These are phyloP conservation scores for Drosophila ananassae DNA, from an alignment of 1,140 invertebrate genomes.

Conservation along the genomic window DNA sequence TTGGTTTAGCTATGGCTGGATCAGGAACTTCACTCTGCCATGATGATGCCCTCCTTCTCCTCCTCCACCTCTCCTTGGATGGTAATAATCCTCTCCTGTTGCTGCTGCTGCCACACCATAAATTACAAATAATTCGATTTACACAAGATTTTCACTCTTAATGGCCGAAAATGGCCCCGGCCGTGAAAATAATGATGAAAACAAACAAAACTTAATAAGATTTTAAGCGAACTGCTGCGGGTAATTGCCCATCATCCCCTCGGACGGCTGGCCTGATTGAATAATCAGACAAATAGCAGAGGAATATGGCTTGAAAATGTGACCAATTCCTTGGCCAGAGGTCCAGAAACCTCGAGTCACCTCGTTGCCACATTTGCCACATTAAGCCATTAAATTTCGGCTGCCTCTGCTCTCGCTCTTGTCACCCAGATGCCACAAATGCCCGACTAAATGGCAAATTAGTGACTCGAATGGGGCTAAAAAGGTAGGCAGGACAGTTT, in stretches of 20 bases:
- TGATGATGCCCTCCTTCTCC: conserved; percentile 30
- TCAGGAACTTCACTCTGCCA: conserved; percentile 24
- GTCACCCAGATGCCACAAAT: conserved; percentile 68
- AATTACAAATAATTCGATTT: conserved; percentile 83
- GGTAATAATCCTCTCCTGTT: conserved; percentile 71
- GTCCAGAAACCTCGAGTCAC: not conserved
- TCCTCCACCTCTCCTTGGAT: not conserved
- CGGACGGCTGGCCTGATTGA: conserved; percentile 47
- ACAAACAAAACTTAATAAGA: conserved; percentile 82
- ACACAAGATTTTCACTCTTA: conserved; percentile 83
- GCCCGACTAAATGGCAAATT: conserved; percentile 78
- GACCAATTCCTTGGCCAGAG: conserved; percentile 12
- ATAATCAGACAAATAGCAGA: conserved; percentile 42
- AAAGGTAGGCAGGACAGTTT: conserved; percentile 26
- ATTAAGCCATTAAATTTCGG: conserved; percentile 73
- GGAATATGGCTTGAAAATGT: conserved; percentile 32
- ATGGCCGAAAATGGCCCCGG: conserved; percentile 79
- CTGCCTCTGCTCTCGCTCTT: conserved; percentile 55
- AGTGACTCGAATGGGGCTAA: conserved; percentile 41
- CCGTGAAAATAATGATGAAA: conserved; percentile 82
- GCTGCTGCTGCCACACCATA: conserved; percentile 69
- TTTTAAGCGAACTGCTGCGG: conserved; percentile 59
- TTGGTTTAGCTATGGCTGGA: conserved; percentile 72
- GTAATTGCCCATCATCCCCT: conserved; percentile 25
- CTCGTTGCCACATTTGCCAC: conserved; percentile 48